phyloP scores from a whole-genome alignment of 2,113 vertebrate genomes.

The Thryonomys swinderianus region DNA sequence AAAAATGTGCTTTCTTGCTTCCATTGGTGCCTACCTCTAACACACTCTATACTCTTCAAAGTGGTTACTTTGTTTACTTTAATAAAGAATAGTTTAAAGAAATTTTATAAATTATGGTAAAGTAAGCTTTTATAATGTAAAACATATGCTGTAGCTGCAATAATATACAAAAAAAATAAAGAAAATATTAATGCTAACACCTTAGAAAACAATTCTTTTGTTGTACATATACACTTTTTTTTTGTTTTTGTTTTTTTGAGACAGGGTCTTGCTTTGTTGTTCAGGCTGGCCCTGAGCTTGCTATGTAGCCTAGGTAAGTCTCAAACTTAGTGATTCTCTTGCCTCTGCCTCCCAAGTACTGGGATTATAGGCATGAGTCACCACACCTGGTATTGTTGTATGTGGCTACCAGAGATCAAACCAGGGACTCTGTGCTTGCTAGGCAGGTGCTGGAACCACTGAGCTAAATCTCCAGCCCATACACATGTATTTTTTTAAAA shows the following conservation, averaged over 20 bases:
- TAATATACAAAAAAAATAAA: neutral
- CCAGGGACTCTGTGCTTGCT: too few species aligned
- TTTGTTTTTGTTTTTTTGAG: too few species aligned
- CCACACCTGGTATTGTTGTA: too few species aligned
- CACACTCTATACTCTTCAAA: neutral
- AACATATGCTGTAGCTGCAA: neutral
- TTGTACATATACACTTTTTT: neutral
- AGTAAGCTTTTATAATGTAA: conserved; percentile 7
- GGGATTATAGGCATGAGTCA: too few species aligned
- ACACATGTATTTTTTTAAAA: neutral
- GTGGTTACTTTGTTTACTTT: conserved; percentile 4
- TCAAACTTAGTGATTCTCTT: too few species aligned
- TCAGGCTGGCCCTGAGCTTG: too few species aligned
- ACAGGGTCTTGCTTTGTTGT: too few species aligned
- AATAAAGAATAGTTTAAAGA: conserved; percentile 7
- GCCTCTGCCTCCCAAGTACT: too few species aligned
- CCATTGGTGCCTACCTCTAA: neutral
- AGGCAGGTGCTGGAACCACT: too few species aligned
- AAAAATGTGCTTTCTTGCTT: neutral
- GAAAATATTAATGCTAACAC: neutral
- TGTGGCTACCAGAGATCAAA: too few species aligned
- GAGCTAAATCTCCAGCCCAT: too few species aligned
- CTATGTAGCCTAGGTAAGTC: too few species aligned
- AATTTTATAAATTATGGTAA: conserved; percentile 18
- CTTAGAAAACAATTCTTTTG: neutral